Conservation (phyloP, 2,888 invertebrate species). For the Parochlus steinenii region DNA sequence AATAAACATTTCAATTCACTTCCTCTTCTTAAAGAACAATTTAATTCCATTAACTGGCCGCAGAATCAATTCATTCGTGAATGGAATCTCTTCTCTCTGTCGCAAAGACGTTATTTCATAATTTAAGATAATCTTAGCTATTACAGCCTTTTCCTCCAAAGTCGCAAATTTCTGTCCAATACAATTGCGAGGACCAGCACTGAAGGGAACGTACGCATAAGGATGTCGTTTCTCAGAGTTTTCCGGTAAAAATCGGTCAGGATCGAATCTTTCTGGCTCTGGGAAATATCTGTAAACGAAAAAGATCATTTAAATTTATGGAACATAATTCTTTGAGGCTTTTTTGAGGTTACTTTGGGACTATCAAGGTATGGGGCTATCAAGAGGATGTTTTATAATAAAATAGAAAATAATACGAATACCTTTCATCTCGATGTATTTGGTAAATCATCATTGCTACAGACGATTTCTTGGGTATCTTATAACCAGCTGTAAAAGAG, state of each 20-base stretch:
- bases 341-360: background rate
- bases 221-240: background rate
- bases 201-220: constrained; percentile 3
- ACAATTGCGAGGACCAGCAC: constrained; percentile 4
- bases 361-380: background rate
- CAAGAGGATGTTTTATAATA: background rate
- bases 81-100: constrained; percentile 2
- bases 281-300: constrained; percentile 1
- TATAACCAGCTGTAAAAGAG: constrained; percentile 2
- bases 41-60: constrained; percentile 5
- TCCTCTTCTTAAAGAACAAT: background rate
- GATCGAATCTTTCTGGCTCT: constrained; percentile 7
- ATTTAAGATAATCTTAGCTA: constrained; percentile 1
- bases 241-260: constrained; percentile 8
- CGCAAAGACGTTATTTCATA: constrained; percentile 8
- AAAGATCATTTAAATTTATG: too few species aligned
- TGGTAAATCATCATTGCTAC: constrained; percentile 2
- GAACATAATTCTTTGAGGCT: background rate
- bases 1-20: too few species aligned
- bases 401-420: background rate
- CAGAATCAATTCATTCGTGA: constrained; percentile 1
- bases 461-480: constrained; percentile 1
- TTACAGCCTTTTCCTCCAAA: constrained; percentile 2
- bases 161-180: constrained; percentile 6
- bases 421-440: constrained; percentile 8